Percentiles rank a stretch among this genome's conserved stretches.
These are phyloP conservation scores for Malacoraja senta DNA, from an alignment of 2,797 vertebrate species.

Conservation along the genomic window DNA sequence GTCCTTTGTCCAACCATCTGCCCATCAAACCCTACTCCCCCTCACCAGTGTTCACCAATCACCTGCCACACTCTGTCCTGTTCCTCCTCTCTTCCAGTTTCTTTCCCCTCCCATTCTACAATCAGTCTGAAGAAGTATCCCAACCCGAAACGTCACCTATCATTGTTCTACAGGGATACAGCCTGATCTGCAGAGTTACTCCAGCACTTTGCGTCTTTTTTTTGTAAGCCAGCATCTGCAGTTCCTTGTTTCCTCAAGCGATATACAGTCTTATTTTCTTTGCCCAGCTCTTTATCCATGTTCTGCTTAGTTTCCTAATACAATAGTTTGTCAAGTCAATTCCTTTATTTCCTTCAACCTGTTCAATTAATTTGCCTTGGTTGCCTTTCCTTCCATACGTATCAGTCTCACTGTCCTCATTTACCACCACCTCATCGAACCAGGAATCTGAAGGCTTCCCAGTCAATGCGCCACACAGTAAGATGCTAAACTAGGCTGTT, in stretches of 20 bases:
- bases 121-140: too few species aligned
- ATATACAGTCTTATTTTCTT: neutral
- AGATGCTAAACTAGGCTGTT: neutral
- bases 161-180: too few species aligned
- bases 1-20: too few species aligned
- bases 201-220: too few species aligned
- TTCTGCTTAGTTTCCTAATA: neutral
- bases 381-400: constrained; percentile 4
- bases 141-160: too few species aligned
- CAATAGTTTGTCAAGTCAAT: constrained; percentile 2
- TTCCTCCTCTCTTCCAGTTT: too few species aligned
- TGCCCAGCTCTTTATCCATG: neutral
- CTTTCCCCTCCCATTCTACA: too few species aligned
- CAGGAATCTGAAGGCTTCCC: neutral
- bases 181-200: too few species aligned
- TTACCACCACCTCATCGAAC: neutral
- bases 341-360: constrained; percentile 7
- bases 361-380: constrained; percentile 6
- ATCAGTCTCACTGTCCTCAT: constrained; percentile 1
- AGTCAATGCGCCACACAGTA: neutral
- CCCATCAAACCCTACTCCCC: too few species aligned
- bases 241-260: neutral
- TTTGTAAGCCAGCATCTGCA: too few species aligned
- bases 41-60: too few species aligned
- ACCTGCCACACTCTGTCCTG: too few species aligned